Percentiles rank a stretch among this genome's conserved stretches.
These are phyloP conservation scores for Corapipo altera DNA, from an alignment of 2,113 vertebrate species.

Conservation along the genomic window DNA sequence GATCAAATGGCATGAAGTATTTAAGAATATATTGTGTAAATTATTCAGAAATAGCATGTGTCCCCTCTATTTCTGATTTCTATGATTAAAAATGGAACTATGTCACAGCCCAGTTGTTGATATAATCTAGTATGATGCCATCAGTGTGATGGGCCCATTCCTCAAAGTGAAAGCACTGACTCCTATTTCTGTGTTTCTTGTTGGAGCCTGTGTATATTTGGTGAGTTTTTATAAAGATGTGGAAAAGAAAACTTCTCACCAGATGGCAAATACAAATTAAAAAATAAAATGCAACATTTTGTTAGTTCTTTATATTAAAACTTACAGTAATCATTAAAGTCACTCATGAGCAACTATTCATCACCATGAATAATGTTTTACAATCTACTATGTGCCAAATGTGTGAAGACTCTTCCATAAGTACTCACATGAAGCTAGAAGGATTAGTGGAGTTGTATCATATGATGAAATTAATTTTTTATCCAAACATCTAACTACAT, in stretches of 20 bases:
- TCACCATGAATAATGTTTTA: neutral
- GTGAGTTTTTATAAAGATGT: neutral
- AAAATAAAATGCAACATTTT: neutral
- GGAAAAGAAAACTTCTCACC: neutral
- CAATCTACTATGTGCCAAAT: neutral
- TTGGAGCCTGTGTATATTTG: neutral
- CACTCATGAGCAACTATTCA: neutral
- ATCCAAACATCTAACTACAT: neutral
- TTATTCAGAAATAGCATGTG: neutral
- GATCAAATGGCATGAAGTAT: neutral
- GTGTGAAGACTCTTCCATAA: neutral
- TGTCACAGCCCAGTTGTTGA: neutral
- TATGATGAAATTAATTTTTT: neutral
- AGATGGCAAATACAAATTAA: neutral
- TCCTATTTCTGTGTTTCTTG: neutral
- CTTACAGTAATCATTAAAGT: neutral
- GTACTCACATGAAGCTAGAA: neutral
- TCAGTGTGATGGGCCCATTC: neutral
- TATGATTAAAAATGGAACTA: neutral
- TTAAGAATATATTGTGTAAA: neutral
- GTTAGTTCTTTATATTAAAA: neutral
- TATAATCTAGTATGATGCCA: neutral
- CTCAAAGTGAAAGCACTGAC: neutral
- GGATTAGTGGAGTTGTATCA: neutral
- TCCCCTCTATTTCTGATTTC: neutral